Percentiles rank a stretch among this genome's conserved stretches.
These are phyloP conservation scores for Erythrocercus mccallii DNA, from an alignment of 2,113 vertebrate genomes.

Conservation along the genomic window DNA sequence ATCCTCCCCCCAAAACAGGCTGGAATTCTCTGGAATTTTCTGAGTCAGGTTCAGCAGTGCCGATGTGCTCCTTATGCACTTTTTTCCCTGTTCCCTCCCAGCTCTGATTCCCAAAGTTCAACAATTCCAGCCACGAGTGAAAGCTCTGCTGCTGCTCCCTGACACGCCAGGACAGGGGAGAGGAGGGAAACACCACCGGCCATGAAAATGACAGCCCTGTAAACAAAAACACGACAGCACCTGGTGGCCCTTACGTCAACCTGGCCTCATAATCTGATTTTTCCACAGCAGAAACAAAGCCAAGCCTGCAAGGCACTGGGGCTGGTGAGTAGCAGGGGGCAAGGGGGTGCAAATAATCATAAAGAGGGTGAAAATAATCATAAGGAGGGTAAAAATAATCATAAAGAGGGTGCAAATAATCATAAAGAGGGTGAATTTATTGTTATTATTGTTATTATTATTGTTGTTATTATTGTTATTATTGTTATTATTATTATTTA, in stretches of 20 bases:
- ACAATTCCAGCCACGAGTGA: rapidly evolving
- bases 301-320: neutral
- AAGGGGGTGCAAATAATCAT: neutral
- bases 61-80: neutral
- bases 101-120: neutral
- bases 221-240: neutral
- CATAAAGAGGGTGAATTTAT: too few relatives aligned
- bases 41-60: neutral
- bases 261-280: neutral
- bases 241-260: neutral
- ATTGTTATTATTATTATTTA: too few relatives aligned
- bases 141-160: neutral
- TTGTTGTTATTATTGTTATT: too few relatives aligned
- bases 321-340: neutral
- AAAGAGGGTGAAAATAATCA: too few relatives aligned
- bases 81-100: neutral
- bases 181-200: neutral
- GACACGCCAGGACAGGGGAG: neutral
- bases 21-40: neutral
- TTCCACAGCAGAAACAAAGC: neutral
- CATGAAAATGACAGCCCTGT: rapidly evolving
- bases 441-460: too few relatives aligned
- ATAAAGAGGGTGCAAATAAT: too few relatives aligned
- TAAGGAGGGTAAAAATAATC: neutral
- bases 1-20: neutral